Evolutionary conservation across 2,888 invertebrate species (phyloP), one percentile per base, ranked within the genome.

Genomic region (Crematogaster levior): DNA sequence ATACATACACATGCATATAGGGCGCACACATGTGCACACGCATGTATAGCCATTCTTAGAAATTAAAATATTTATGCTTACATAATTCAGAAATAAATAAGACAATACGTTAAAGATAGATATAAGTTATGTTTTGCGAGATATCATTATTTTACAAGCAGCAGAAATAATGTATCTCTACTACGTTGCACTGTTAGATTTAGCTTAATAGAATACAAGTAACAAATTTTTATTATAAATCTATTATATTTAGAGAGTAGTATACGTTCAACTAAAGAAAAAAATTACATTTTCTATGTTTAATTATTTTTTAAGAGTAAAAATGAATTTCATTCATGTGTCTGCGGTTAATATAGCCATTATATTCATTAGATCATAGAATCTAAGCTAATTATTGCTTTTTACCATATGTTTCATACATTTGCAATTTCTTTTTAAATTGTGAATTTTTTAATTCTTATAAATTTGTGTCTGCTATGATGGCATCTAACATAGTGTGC

Each of bases 61-160:
- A 61, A 80, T 82, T 84, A 75, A 75, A 65, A 82, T 81, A 87
- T 80, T 84, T 82, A 81, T 91, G 90, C 90, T 90, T 90, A 90
- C 84, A 86, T 87, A 87, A 89, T 87, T 85, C 81, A 86, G 86
- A 91, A 87, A 40, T 77, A 58, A 84, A 84, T 91, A 88, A 90
- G 90, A 91, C 88, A 91, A 89, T 90, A 90, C 87, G 79, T 85
- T 81, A 85, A 84, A 77, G 87, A 74, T 75, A 75, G 43, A 70
- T 77, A 61, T 53, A 81, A 79, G 61, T 83, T 86, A 77, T n/a
- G 75, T 86, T 86, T 70, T 83, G 61, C 58, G 75, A 46, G 53
- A 83, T 82, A 66, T 18, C 53, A 58, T 81, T 81, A 27, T 82
- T 68, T 75, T 56, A 68, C 46, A 65, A 51, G 27, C 51, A 51